phyloP scores from a whole-genome alignment of 2,888 invertebrate species.

The Yponomeuta plumbellus region DNA sequence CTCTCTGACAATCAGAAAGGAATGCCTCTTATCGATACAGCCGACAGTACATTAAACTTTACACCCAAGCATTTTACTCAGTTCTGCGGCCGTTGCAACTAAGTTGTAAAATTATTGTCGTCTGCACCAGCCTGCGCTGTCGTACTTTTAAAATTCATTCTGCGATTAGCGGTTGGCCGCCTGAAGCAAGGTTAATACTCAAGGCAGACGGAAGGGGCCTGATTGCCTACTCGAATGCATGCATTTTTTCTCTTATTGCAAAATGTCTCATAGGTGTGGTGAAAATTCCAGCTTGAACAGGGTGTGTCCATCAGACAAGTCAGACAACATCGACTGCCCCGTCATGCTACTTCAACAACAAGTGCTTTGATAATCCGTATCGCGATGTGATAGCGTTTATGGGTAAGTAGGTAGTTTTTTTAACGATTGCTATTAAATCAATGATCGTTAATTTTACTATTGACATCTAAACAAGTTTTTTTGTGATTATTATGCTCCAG shows the following conservation, averaged over 20 bases:
- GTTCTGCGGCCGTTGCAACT: neutral
- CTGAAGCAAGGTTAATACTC: slow-evolving; percentile 1
- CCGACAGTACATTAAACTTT: too few species aligned
- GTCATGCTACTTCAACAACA: slow-evolving; percentile 39
- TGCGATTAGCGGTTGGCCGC: slow-evolving; percentile 4
- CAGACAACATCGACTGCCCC: neutral
- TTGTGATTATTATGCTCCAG: neutral
- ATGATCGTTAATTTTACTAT: too few species aligned
- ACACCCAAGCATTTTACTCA: too few species aligned
- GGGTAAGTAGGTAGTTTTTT: neutral
- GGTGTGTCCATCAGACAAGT: neutral
- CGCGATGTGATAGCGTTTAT: slow-evolving; percentile 31
- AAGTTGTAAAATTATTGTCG: neutral
- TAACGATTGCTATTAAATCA: neutral
- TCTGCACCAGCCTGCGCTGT: neutral
- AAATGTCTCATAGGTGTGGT: neutral
- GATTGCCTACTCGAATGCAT: neutral
- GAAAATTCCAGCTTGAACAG: neutral
- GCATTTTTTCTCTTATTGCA: neutral
- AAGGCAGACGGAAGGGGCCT: slow-evolving; percentile 10
- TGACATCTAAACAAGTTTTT: neutral
- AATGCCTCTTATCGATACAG: too few species aligned
- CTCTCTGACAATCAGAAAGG: neutral
- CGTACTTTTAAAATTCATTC: neutral
- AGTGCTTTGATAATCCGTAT: slow-evolving; percentile 42